phyloP scores from a whole-genome alignment of 2,797 vertebrate genomes.

The Leptodactylus fallax region DNA sequence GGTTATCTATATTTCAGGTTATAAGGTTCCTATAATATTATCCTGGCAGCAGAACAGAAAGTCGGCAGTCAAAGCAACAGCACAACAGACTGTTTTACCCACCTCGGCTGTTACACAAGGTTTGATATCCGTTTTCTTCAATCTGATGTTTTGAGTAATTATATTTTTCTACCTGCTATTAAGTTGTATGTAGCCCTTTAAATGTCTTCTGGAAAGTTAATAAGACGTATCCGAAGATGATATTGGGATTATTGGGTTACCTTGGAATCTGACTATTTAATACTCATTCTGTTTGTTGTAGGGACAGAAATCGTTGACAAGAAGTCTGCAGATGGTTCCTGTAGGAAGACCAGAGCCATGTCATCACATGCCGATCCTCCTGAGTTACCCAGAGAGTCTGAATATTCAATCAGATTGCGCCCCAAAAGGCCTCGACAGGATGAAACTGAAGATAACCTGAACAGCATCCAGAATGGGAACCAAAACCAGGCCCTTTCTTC shows the following conservation, averaged over 20 bases:
- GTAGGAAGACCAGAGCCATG: not conserved
- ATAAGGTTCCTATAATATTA: slow-evolving; percentile 51
- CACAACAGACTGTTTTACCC: not conserved
- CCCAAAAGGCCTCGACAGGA: not conserved
- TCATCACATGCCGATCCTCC: not conserved
- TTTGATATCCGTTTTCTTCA: not conserved
- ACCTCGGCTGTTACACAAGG: not conserved
- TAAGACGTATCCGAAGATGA: too few species aligned
- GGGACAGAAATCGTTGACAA: not conserved
- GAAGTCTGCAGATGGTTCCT: not conserved
- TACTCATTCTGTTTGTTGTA: not conserved
- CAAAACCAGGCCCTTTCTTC: not conserved
- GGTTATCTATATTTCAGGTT: not conserved
- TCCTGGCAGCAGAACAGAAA: slow-evolving; percentile 29
- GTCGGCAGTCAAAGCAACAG: not conserved
- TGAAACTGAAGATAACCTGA: not conserved
- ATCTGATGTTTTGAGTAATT: too few species aligned
- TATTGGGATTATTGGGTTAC: not conserved
- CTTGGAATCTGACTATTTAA: not conserved
- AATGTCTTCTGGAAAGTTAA: too few species aligned
- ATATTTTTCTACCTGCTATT: not conserved
- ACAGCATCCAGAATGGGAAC: not conserved
- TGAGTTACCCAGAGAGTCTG: not conserved
- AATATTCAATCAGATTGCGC: not conserved
- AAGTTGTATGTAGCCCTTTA: not conserved